Evolutionary conservation across 2,888 invertebrate species (phyloP).

Genomic region (Acleris holmiana): DNA sequence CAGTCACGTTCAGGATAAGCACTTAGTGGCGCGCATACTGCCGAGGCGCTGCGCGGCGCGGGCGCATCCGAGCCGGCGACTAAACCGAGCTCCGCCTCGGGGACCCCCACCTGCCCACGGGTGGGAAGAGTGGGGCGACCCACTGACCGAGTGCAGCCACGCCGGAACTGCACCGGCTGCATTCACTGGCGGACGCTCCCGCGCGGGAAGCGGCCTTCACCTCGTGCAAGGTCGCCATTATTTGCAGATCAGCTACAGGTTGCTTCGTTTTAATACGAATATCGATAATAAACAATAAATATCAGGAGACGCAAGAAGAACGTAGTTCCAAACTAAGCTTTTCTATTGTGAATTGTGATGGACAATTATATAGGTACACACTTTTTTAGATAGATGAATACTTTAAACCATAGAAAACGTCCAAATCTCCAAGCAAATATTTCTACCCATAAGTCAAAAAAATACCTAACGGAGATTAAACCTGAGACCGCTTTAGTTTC

Average conservation of each 20-base stretch:
- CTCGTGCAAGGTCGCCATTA: constrained; percentile 71
- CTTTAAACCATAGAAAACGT: too few relatives aligned
- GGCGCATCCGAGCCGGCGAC: constrained; percentile 56
- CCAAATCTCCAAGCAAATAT: too few relatives aligned
- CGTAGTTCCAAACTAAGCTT: too few relatives aligned
- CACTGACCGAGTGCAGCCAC: constrained; percentile 71
- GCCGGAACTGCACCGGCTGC: constrained; percentile 78
- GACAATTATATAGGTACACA: too few relatives aligned
- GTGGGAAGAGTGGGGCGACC: constrained; percentile 65
- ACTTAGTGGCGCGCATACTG: constrained; percentile 56
- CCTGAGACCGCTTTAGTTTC: too few relatives aligned
- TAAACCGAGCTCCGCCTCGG: constrained; percentile 40
- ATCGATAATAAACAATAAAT: too few relatives aligned
- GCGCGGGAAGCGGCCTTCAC: constrained; percentile 76
- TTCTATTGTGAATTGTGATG: too few relatives aligned
- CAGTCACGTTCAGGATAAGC: constrained; percentile 66
- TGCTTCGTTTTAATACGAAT: too few relatives aligned
- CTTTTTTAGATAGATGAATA: too few relatives aligned
- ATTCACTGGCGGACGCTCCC: constrained; percentile 67
- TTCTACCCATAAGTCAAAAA: too few relatives aligned
- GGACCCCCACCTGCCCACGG: constrained; percentile 43
- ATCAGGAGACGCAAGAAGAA: too few relatives aligned
- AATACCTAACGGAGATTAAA: too few relatives aligned
- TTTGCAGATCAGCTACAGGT: constrained; percentile 41
- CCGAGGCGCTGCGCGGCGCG: constrained; percentile 46